Conservation (phyloP, 2,888 invertebrate species). For the Sinopyrophorus schimmeli region DNA sequence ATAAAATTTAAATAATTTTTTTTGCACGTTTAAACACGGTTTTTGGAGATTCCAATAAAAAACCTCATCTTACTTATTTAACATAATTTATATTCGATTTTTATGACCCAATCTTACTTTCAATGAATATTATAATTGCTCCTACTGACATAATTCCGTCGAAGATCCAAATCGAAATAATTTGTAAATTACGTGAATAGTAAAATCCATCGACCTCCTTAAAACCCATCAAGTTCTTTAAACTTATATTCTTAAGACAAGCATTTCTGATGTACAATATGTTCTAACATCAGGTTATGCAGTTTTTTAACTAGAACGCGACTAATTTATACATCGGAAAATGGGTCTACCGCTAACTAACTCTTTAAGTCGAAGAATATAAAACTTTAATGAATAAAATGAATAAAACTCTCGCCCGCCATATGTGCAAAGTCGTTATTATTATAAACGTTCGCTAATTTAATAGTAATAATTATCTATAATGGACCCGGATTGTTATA, state of each 20-base stretch:
- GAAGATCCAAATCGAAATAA: too few species aligned
- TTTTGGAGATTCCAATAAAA: too few species aligned
- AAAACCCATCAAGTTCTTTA: neutral
- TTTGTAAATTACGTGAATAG: too few species aligned
- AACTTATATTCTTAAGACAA: conserved; percentile 8
- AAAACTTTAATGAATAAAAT: conserved; percentile 25
- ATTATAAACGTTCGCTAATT: conserved; percentile 2
- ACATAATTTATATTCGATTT: too few species aligned
- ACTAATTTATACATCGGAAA: conserved; percentile 26
- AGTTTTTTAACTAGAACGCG: conserved; percentile 30
- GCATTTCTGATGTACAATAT: conserved; percentile 24
- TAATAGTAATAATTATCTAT: too few species aligned
- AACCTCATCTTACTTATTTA: too few species aligned
- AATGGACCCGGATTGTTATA: too few species aligned
- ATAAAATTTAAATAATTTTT: too few species aligned
- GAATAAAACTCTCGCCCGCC: conserved; percentile 27
- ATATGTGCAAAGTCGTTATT: conserved; percentile 19
- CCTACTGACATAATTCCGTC: too few species aligned
- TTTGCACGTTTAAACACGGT: too few species aligned
- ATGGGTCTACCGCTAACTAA: conserved; percentile 25
- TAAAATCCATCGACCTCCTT: conserved; percentile 13
- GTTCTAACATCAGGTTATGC: conserved; percentile 26
- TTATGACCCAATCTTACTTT: too few species aligned
- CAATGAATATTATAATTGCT: too few species aligned
- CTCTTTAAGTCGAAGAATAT: conserved; percentile 12